These are phyloP conservation scores for Euzophera pinguis DNA, from an alignment of 2,888 invertebrate genomes.

Conservation along the genomic window DNA sequence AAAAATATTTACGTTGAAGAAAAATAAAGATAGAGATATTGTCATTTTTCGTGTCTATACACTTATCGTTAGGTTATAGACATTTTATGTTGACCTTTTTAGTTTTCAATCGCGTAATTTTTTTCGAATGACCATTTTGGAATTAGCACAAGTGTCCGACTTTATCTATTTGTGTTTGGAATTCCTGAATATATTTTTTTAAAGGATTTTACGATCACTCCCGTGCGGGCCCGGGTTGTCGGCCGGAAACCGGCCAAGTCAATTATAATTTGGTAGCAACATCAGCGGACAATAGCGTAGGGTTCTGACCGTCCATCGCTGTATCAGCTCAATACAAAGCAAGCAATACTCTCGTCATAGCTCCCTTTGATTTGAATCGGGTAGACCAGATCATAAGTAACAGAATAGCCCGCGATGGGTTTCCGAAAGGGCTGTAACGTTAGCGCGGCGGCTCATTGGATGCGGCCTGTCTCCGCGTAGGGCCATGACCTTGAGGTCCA, in stretches of 20 bases:
- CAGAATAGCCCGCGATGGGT: conserved; percentile 1
- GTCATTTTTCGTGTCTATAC: conserved; percentile 43
- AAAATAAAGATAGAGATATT: conserved; percentile 37
- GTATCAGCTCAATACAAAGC: conserved; percentile 24
- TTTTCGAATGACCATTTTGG: conserved; percentile 40
- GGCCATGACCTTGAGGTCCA: not conserved
- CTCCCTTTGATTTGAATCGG: conserved; percentile 14
- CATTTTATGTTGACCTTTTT: conserved; percentile 37
- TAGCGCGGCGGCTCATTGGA: conserved; percentile 35
- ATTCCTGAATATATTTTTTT: conserved; percentile 54
- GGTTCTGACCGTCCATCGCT: conserved; percentile 26
- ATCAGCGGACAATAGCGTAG: conserved; percentile 18
- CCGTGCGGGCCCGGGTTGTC: conserved; percentile 11
- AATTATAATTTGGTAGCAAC: conserved; percentile 19
- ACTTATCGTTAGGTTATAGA: conserved; percentile 28
- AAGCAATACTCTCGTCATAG: conserved; percentile 28
- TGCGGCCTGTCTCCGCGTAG: conserved; percentile 2
- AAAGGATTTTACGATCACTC: conserved; percentile 46
- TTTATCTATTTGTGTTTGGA: conserved; percentile 42
- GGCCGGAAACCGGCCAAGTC: conserved; percentile 13
- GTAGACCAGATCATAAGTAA: conserved; percentile 10
- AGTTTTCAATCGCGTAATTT: conserved; percentile 38
- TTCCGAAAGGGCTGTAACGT: conserved; percentile 22
- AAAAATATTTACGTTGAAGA: conserved; percentile 52
- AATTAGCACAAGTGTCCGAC: conserved; percentile 41